These are phyloP conservation scores for Caenorhabditis latens DNA, from an alignment of 1,140 invertebrate species.

Conservation along the genomic window DNA sequence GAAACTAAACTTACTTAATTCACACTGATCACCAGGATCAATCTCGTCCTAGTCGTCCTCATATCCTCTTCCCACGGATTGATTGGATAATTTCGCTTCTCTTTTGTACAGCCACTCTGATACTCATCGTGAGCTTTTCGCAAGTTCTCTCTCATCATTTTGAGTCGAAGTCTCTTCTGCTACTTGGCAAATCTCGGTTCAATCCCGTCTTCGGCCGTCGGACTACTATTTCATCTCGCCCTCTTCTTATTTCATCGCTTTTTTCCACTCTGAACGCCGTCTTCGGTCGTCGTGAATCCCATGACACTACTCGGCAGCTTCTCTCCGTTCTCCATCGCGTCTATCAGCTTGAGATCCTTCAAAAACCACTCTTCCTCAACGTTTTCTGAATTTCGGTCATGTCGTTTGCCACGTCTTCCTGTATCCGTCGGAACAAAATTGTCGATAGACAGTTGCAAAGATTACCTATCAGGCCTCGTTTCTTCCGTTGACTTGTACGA, in stretches of 20 bases:
- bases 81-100: too few species aligned
- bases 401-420: slow-evolving; percentile 51
- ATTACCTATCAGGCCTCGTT: slow-evolving; percentile 70
- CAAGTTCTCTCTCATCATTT: slow-evolving; percentile 74
- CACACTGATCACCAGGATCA: too few species aligned
- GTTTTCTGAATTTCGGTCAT: slow-evolving; percentile 47
- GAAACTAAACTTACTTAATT: too few species aligned
- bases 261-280: too few species aligned
- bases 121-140: slow-evolving; percentile 69
- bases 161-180: slow-evolving; percentile 27
- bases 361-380: slow-evolving; percentile 56
- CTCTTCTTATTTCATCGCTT: too few species aligned
- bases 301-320: too few species aligned
- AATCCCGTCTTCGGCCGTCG: slow-evolving; percentile 73
- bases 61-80: too few species aligned
- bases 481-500: slow-evolving; percentile 63
- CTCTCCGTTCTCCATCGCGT: too few species aligned
- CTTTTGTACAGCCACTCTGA: too few species aligned
- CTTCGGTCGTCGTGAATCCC: too few species aligned
- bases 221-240: too few species aligned
- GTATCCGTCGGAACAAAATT: slow-evolving; percentile 74
- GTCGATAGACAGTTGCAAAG: slow-evolving; percentile 74
- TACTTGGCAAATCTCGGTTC: slow-evolving; percentile 53
- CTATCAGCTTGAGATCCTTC: slow-evolving; percentile 61
- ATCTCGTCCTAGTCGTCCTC: too few species aligned